Evolutionary conservation across 2,113 vertebrate species (phyloP).

Genomic region (Coryphaenoides rupestris): DNA sequence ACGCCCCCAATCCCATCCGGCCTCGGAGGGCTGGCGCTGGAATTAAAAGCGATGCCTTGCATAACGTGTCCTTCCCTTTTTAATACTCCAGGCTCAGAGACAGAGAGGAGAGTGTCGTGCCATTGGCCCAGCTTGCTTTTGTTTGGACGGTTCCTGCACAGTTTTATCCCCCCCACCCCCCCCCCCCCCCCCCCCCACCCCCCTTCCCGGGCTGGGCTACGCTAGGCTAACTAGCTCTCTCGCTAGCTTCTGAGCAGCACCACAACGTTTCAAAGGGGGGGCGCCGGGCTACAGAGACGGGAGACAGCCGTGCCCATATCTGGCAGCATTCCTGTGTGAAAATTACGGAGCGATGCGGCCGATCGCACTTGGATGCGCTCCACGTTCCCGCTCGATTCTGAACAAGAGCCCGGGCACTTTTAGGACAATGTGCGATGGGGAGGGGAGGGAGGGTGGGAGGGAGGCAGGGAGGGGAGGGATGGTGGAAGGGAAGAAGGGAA

Average conservation of each 20-base stretch:
- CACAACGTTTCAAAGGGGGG: slow-evolving; percentile 51
- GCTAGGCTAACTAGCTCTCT: too few relatives aligned
- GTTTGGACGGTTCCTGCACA: slow-evolving; percentile 40
- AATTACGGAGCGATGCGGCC: slow-evolving; percentile 38
- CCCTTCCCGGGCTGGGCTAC: slow-evolving; percentile 37
- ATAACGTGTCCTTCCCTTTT: slow-evolving; percentile 55
- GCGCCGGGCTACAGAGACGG: too few relatives aligned
- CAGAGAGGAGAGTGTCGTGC: slow-evolving; percentile 34
- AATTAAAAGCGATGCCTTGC: slow-evolving; percentile 62
- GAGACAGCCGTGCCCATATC: slow-evolving; percentile 46
- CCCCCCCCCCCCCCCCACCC: slow-evolving; percentile 31
- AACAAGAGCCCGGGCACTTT: slow-evolving; percentile 25
- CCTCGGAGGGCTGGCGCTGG: slow-evolving; percentile 56
- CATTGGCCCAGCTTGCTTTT: slow-evolving; percentile 38
- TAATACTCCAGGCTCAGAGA: slow-evolving; percentile 45
- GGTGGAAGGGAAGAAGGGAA: neutral
- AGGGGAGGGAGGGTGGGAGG: neutral
- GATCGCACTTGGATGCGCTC: slow-evolving; percentile 30
- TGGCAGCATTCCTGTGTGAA: slow-evolving; percentile 45
- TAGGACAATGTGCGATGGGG: slow-evolving; percentile 9
- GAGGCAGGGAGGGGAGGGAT: too few relatives aligned
- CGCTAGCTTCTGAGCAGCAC: too few relatives aligned
- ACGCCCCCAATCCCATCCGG: too few relatives aligned
- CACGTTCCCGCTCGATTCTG: slow-evolving; percentile 20
- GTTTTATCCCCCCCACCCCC: slow-evolving; percentile 16